These are phyloP conservation scores for Geotrypetes seraphini DNA, from an alignment of 2,797 vertebrate genomes.

Conservation along the genomic window DNA sequence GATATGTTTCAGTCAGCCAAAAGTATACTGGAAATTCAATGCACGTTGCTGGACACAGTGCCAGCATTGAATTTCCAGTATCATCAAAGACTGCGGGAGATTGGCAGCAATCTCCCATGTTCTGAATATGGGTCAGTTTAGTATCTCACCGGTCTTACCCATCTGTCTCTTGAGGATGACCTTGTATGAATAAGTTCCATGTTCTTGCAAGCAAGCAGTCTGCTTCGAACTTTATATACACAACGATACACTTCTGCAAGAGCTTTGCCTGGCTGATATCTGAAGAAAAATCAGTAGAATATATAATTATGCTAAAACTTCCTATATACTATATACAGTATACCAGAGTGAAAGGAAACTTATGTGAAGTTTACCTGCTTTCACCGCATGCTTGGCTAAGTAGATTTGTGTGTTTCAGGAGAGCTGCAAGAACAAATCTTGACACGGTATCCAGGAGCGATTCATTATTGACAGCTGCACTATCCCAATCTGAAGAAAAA, in stretches of 20 bases:
- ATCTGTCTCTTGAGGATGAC: conserved; percentile 84
- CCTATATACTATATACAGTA: no score
- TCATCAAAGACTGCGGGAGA: no score
- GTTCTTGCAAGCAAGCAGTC: conserved; percentile 89
- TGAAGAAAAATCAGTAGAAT: conserved; percentile 35
- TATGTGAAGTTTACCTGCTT: conserved; percentile 64
- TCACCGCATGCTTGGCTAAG: conserved; percentile 81
- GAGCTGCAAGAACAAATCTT: conserved; percentile 83
- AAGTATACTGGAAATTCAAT: no score
- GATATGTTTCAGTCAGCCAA: no score
- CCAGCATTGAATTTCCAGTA: no score
- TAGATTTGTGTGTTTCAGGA: conserved; percentile 87
- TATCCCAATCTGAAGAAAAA: conserved; percentile 96
- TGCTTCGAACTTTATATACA: conserved; percentile 90
- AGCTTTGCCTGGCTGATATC: conserved; percentile 90
- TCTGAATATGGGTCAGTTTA: no score
- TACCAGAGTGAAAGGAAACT: conserved; percentile 20
- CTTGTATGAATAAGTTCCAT: conserved; percentile 88
- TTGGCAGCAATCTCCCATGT: no score
- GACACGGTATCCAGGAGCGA: conserved; percentile 86
- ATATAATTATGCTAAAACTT: background rate
- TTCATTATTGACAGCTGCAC: conserved; percentile 82
- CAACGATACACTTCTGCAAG: conserved; percentile 86
- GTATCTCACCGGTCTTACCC: conserved; percentile 85
- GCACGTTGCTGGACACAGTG: no score